Percentiles rank a stretch among this genome's conserved stretches.
These are phyloP conservation scores for Ochropleura leucogaster DNA, from an alignment of 2,888 invertebrate species.

Conservation along the genomic window DNA sequence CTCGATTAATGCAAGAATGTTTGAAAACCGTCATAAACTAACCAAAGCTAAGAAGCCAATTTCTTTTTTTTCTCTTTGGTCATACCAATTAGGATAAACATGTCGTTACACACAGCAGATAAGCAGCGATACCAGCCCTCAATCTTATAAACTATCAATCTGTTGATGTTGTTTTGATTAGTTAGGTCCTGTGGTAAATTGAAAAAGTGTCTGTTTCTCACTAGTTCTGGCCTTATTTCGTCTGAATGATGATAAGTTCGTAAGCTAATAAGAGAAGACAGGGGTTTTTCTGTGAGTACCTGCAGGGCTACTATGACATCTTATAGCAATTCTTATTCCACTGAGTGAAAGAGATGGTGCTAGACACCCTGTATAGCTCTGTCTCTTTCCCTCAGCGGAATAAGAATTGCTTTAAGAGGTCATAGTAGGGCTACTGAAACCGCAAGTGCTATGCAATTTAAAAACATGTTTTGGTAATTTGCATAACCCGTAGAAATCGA, in stretches of 20 bases:
- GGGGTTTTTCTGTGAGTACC: background rate
- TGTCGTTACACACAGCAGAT: constrained; percentile 5
- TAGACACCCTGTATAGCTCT: too few species aligned
- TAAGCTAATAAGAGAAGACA: constrained; percentile 8
- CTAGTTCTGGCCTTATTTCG: background rate
- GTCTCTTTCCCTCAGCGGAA: too few species aligned
- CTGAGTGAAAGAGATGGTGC: too few species aligned
- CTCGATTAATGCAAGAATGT: background rate
- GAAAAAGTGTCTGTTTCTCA: background rate
- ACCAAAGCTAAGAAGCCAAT: background rate
- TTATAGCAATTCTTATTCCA: too few species aligned
- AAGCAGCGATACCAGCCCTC: background rate
- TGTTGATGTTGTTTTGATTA: too few species aligned
- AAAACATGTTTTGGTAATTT: constrained; percentile 7
- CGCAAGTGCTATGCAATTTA: constrained; percentile 12
- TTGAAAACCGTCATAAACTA: background rate
- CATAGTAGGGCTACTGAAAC: too few species aligned
- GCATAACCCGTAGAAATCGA: constrained; percentile 3
- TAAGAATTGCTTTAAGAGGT: too few species aligned
- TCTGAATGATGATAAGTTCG: background rate
- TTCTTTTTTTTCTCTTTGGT: background rate
- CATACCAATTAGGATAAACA: background rate
- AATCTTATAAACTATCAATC: background rate
- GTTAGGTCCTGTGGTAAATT: background rate
- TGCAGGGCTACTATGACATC: too few species aligned